These are phyloP conservation scores for Chloroclystis v-ata DNA, from an alignment of 2,888 invertebrate genomes.

Conservation along the genomic window DNA sequence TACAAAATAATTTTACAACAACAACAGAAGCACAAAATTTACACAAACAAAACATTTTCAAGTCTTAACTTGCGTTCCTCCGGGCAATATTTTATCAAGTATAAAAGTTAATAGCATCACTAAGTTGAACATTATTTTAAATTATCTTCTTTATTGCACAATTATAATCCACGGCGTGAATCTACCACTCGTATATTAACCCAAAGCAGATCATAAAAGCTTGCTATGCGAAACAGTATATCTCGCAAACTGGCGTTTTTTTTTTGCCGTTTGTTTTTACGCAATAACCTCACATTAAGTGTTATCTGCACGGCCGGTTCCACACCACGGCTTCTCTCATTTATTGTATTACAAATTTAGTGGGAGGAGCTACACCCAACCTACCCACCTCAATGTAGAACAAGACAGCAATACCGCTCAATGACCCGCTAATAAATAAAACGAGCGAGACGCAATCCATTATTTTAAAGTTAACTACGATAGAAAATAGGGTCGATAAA, in stretches of 20 bases:
- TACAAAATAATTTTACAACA: too few species aligned
- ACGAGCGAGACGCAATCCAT: constrained; percentile 56
- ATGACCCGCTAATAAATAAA: constrained; percentile 51
- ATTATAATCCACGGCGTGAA: constrained; percentile 60
- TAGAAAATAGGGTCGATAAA: constrained; percentile 72
- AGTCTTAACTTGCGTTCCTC: constrained; percentile 4
- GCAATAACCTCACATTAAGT: constrained; percentile 67
- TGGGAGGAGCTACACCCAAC: constrained; percentile 69
- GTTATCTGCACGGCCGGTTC: constrained; percentile 66
- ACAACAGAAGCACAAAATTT: not conserved
- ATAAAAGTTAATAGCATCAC: constrained; percentile 59
- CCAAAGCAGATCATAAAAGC: constrained; percentile 61
- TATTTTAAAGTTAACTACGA: constrained; percentile 68
- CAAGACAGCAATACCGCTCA: constrained; percentile 62
- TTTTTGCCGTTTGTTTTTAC: constrained; percentile 71
- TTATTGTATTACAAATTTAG: constrained; percentile 74
- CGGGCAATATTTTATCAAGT: constrained; percentile 39
- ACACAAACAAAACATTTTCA: not conserved
- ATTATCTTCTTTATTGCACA: constrained; percentile 67
- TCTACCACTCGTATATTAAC: constrained; percentile 61
- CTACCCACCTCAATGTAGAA: constrained; percentile 66
- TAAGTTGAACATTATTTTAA: constrained; percentile 63
- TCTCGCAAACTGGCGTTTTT: constrained; percentile 58
- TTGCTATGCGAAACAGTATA: constrained; percentile 58
- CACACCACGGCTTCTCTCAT: constrained; percentile 61